Evolutionary conservation across 64 coral and sea anemone species (phyloP).

Genomic region (Actinia tenebrosa): DNA sequence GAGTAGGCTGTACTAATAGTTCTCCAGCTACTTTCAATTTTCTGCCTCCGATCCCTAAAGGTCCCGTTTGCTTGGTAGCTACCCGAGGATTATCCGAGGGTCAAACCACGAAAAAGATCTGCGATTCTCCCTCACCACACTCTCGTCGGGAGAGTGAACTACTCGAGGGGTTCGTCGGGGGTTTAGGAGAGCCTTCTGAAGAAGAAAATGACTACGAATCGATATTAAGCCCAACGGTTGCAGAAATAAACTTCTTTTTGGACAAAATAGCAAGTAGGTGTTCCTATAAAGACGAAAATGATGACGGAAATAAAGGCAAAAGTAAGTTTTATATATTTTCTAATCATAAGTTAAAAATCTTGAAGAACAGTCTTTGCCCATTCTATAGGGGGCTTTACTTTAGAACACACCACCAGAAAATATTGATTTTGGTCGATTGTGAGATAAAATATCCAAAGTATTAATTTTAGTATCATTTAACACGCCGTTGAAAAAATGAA

Average conservation of each 20-base stretch:
- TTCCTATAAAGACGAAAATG: background rate
- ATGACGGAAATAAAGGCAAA: background rate
- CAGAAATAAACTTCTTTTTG: background rate
- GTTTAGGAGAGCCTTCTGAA: background rate
- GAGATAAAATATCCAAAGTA: too few relatives aligned
- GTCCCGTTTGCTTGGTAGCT: background rate
- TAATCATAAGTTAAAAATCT: too few relatives aligned
- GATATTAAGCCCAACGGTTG: background rate
- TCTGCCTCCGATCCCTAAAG: background rate
- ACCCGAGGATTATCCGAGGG: background rate
- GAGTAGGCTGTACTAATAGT: background rate
- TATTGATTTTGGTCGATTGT: too few relatives aligned
- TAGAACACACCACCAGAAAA: too few relatives aligned
- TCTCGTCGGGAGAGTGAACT: background rate
- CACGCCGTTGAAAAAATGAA: too few relatives aligned
- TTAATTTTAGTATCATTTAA: too few relatives aligned
- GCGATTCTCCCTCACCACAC: background rate
- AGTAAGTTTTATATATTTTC: background rate
- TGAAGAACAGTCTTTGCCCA: too few relatives aligned
- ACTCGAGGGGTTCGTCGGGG: background rate
- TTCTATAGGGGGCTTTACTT: too few relatives aligned
- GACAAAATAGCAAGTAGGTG: background rate
- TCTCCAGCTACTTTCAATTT: background rate
- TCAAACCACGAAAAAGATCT: background rate
- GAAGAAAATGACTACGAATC: background rate